Base-by-base conservation (phyloP, 1,140 invertebrate genomes). In the Calephelis virginiensis region DNA sequence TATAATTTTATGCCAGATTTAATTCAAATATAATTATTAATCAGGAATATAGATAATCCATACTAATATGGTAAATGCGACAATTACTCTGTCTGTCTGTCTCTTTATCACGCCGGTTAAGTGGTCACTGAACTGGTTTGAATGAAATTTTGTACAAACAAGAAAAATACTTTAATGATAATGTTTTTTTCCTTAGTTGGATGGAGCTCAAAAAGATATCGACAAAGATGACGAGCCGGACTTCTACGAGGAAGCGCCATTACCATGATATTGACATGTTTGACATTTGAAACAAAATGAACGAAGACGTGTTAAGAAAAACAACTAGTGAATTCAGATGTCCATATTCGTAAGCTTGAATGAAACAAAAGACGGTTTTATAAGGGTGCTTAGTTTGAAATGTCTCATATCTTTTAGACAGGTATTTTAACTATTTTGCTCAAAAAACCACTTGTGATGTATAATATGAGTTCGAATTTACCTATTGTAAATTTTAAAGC, bases 181-280 rank as follows among this genome's bases (percentile, higher is more conserved):
- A 68, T 64, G 66, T 66, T 48, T 38, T 70, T 63, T 81, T 78
- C 71, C 75, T 77, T 73, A 96, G 95, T 89, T 97, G 89, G 96
- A 97, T 83, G 96, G 95, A 73, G 95, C 95, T 73, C 96, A 97
- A 82, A 93, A 95, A 67, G 95, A 96, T 71, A 92, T 94, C 66
- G 95, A 92, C 67, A 90, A 92, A 68, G 96, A 97, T 73, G 96
- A 97, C 82, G 97, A 98, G 88, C 96, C 96, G n/a, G 97, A 98
- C 86, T 98, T 98, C 91, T 98, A 98, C 85, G 95, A 95, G 75
- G 95, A 97, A 92, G 95, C 96, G 65, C 94, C 95, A 50, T 87
- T 97, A 86, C 96, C 97, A 71, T 95, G 66, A 69, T 72, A 66
- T 13, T 40, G 12, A 45, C 37, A 43, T 8, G 13, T n/a, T n/a